Base-by-base conservation (phyloP, 1,140 invertebrate genomes). In the Geopemphigus sp. region DNA sequence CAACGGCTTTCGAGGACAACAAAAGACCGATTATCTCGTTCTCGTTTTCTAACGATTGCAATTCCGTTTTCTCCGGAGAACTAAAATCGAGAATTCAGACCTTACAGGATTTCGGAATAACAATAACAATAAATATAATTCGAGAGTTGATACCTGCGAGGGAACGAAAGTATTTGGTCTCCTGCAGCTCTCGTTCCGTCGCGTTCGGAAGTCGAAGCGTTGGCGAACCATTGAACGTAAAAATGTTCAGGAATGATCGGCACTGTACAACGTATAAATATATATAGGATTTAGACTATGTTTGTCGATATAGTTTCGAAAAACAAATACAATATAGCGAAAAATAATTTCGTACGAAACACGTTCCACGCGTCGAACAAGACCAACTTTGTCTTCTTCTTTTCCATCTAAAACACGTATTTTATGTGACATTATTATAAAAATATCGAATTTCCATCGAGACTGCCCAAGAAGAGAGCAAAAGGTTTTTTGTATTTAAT, bases 1-100 rank as follows among this genome's bases (percentile, higher is more conserved):
- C 90, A 54, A 96, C 86, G 45, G 95, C 93, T 87, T 96, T 95
- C 39, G 93, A 93, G 56, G 94, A 93, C 81, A 96, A 88, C 81
- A 97, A 86, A 19, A 95, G 85, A 24, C 94, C 94, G 47, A 96
- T 89, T 83, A 90, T 87, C 10, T 91, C 90, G 84, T 94, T 83
- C 81, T 84, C 83, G 19, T 83, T 82, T 14, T 78, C 70, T 15
- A 84, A 39, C 6, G 63, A 80, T 74, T 82, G 81, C 19, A 54
- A 72, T 76, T 82, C 74, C 56, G 78, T 80, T 59, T 63, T 29
- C 19, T 54, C 26, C n/a, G 66, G 59, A 11, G 81, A 45, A 29
- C 82, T 82, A 50, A 45, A 39, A 50, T 12, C 4, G 15, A 45
- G 5, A 24, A n/a, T 24, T 29, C n/a, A 24, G 22, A 68, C 0